Conservation (phyloP, 2,113 vertebrate genomes). For the Pampusana beccarii region DNA sequence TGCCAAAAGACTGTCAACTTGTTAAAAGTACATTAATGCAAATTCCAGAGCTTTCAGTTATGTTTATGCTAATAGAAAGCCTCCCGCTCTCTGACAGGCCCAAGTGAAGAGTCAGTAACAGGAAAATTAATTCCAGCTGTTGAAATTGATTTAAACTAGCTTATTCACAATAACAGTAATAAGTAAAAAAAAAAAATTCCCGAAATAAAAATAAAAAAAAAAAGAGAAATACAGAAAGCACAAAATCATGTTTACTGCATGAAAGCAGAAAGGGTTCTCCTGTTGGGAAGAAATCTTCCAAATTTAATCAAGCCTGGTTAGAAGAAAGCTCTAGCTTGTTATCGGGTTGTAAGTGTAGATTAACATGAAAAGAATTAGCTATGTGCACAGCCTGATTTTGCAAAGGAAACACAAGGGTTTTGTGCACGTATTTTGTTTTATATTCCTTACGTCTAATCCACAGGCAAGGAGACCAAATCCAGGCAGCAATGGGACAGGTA, state of each 20-base stretch:
- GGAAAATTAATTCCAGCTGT: conserved; percentile 81
- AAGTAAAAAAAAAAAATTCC: neutral
- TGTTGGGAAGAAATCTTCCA: conserved; percentile 67
- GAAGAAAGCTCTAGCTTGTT: conserved; percentile 69
- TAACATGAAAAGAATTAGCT: conserved; percentile 72
- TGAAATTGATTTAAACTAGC: conserved; percentile 73
- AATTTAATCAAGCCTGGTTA: conserved; percentile 68
- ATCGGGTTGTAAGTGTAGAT: conserved; percentile 69
- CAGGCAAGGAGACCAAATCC: conserved; percentile 40
- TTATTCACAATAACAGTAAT: conserved; percentile 70
- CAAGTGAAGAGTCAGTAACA: conserved; percentile 74
- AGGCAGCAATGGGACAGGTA: conserved; percentile 16
- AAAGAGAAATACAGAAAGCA: conserved; percentile 47
- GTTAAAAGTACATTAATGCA: conserved; percentile 77
- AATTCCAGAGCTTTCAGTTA: conserved; percentile 80
- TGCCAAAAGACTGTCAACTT: conserved; percentile 79
- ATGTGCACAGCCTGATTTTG: conserved; percentile 52
- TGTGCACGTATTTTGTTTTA: conserved; percentile 50
- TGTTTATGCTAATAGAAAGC: conserved; percentile 80
- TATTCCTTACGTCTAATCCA: conserved; percentile 47
- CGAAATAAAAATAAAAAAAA: conserved; percentile 38
- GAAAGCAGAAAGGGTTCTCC: conserved; percentile 58
- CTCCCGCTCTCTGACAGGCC: conserved; percentile 72
- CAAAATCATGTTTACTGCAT: conserved; percentile 68
- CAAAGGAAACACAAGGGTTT: conserved; percentile 43